Evolutionary conservation across 2,113 vertebrate genomes (phyloP), one percentile per base, ranked within the genome.

Genomic region (Ammospiza caudacuta): DNA sequence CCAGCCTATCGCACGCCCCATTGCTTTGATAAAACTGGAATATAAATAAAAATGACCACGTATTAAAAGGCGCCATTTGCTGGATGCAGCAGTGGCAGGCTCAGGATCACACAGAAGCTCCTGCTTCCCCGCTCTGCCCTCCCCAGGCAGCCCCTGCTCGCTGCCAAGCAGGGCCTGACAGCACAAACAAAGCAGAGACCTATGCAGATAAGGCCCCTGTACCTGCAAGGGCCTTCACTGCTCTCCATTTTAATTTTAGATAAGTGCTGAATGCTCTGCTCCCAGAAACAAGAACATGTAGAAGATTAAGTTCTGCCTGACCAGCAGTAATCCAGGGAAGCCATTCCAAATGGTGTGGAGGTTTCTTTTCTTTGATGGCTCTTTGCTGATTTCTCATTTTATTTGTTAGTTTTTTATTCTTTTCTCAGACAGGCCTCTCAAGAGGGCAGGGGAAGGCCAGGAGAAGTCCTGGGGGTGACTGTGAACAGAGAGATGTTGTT

Each of bases 161-260:
- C 70, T 2, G 1, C 35, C 70, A 23, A 9, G 49, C 22, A 41
- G 67, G 87, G 62, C 55, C 76, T 85, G 46, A 69, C 2, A 90
- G 54, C 51, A 92, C 93, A 51, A 95, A 79, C 74, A 51, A 84
- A 92, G 67, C 67, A 68, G 14, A 55, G 25, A 14, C 1, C 4
- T 41, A 94, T 91, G 94, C 96, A 95, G 93, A 97, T 97, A 90
- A 94, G 87, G 62, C 57, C 90, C 39, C 17, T 39, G 35, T 83
- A 97, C 93, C 97, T 98, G 83, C 25, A 8, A 97, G 97, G 95
- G 74, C 69, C 94, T 96, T 90, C 76, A 25, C 81, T 87, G 43
- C 83, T 95, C 83, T 85, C 78, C 35, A 25, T 72, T 97, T 95
- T 97, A 96, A 97, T 98, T 97, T 98, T 78, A 98, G 97, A 88